These are phyloP conservation scores for Glaucopsyche alexis DNA, from an alignment of 2,888 invertebrate genomes.

Conservation along the genomic window DNA sequence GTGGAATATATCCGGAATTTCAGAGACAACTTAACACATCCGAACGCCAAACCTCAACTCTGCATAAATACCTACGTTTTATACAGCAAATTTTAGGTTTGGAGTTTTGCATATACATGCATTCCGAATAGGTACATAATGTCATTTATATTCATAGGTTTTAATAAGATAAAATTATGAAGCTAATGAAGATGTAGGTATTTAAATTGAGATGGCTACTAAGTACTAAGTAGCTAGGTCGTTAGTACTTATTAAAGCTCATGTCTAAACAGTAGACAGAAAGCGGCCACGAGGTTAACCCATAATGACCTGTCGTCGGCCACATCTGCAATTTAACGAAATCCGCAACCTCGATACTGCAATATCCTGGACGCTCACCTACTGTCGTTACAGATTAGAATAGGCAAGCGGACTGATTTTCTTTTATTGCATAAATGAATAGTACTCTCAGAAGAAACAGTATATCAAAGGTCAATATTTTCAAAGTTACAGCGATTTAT, in stretches of 20 bases:
- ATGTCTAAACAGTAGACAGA: conserved; percentile 3
- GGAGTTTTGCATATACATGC: not conserved
- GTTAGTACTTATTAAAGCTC: not conserved
- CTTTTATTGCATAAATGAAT: too few relatives aligned
- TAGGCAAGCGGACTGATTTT: too few relatives aligned
- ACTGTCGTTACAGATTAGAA: not conserved
- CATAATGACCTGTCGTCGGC: conserved; percentile 11
- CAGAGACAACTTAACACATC: not conserved
- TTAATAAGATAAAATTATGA: too few relatives aligned
- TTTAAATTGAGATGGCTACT: not conserved
- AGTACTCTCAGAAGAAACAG: too few relatives aligned
- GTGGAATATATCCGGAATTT: not conserved
- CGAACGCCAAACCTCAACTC: not conserved
- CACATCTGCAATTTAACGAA: conserved; percentile 5
- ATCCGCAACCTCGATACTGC: conserved; percentile 12
- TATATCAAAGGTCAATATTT: too few relatives aligned
- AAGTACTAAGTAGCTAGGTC: not conserved
- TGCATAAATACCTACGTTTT: not conserved
- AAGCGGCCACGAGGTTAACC: conserved; percentile 9
- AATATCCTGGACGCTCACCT: conserved; percentile 4
- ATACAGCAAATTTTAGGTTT: not conserved
- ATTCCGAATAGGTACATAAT: not conserved
- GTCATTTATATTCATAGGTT: not conserved
- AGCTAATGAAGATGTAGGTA: not conserved
- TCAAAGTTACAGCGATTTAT: too few relatives aligned